Conservation (phyloP, 2,113 vertebrate genomes). For the Entelurus aequoreus region DNA sequence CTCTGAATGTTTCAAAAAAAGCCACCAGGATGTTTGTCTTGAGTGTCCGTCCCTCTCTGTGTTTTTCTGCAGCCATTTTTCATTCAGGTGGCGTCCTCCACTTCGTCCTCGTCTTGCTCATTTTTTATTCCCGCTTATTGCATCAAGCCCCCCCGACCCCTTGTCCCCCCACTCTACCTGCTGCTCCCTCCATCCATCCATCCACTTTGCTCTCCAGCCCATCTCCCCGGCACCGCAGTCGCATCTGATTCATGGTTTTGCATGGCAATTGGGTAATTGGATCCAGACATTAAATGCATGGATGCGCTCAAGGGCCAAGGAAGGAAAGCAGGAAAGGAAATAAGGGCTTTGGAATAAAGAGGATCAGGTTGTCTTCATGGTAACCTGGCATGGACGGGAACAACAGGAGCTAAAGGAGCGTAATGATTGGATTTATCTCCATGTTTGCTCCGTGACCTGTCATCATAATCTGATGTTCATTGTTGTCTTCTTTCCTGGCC, state of each 20-base stretch:
- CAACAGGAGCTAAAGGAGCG: too few relatives aligned
- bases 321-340: not conserved
- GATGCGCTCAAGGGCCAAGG: conserved; percentile 8
- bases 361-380: not conserved
- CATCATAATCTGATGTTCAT: too few relatives aligned
- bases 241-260: conserved; percentile 3
- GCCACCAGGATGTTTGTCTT: not conserved
- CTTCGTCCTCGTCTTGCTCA: not conserved
- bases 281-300: not conserved
- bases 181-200: not conserved
- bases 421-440: too few relatives aligned
- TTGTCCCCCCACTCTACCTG: not conserved
- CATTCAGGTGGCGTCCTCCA: not conserved
- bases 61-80: not conserved
- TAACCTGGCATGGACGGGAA: too few relatives aligned
- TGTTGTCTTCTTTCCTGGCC: too few relatives aligned
- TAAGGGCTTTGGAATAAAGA: not conserved
- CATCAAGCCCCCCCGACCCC: not conserved
- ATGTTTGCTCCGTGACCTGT: too few relatives aligned
- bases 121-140: conserved; percentile 11
- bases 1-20: too few relatives aligned
- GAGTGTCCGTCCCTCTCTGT: not conserved
- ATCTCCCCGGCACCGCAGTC: not conserved
- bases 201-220: conserved; percentile 3
- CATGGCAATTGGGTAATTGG: conserved; percentile 2